phyloP scores from a whole-genome alignment of 2,888 invertebrate genomes.

The Cantharis rustica region DNA sequence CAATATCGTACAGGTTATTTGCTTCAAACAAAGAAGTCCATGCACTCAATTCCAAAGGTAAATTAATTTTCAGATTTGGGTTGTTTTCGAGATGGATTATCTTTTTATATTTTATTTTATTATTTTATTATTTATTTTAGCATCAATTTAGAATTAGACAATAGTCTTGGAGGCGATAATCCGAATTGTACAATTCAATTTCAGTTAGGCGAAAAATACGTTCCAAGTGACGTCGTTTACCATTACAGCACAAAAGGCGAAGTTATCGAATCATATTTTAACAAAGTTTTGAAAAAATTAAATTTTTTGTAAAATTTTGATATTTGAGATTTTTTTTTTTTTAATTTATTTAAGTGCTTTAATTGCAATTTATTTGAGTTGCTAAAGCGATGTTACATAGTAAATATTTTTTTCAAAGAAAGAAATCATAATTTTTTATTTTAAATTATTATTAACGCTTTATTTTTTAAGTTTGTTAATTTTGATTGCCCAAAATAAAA shows the following conservation, averaged over 20 bases:
- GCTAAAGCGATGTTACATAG: too few species aligned
- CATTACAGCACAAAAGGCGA: conserved; percentile 26
- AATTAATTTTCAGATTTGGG: conserved; percentile 34
- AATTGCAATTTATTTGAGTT: too few species aligned
- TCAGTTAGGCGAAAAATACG: conserved; percentile 12
- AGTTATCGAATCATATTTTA: conserved; percentile 34
- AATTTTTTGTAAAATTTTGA: conserved; percentile 33
- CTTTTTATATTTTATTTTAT: neutral
- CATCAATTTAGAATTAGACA: neutral
- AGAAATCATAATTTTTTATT: too few species aligned
- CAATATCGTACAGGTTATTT: conserved; percentile 74
- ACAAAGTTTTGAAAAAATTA: conserved; percentile 36
- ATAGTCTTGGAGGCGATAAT: neutral
- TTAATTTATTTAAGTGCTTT: too few species aligned
- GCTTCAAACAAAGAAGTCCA: conserved; percentile 69
- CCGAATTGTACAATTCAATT: conserved; percentile 17
- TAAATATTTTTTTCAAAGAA: too few species aligned
- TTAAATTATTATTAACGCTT: neutral
- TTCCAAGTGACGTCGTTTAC: conserved; percentile 11
- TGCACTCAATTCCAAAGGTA: conserved; percentile 69
- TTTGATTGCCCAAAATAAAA: neutral
- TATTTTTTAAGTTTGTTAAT: neutral
- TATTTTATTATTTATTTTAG: neutral
- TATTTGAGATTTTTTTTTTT: too few species aligned
- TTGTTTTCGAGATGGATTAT: neutral